A percentile compares a stretch with the other conserved stretches of the same genome.
phyloP scores from a whole-genome alignment of 1,140 invertebrate genomes.

The Archivesica marissinica region DNA sequence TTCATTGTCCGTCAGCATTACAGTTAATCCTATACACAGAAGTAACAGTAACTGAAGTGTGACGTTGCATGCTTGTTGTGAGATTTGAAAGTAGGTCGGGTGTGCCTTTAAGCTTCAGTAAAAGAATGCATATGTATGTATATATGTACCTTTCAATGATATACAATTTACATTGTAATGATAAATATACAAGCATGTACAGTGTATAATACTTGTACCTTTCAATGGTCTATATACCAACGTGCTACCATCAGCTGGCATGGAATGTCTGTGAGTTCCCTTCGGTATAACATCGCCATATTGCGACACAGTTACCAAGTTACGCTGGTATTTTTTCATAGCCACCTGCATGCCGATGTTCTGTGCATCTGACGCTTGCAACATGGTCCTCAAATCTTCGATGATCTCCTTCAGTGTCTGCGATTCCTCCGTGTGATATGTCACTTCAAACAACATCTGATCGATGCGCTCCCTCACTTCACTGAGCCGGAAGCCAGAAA shows the following conservation, averaged over 20 bases:
- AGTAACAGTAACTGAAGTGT: too few species aligned
- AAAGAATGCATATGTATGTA: too few species aligned
- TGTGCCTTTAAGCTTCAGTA: too few species aligned
- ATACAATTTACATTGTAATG: too few species aligned
- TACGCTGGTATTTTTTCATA: slow-evolving; percentile 47
- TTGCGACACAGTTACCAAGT: neutral
- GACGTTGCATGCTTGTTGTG: too few species aligned
- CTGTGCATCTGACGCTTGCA: slow-evolving; percentile 57
- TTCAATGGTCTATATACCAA: slow-evolving; percentile 49
- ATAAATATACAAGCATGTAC: too few species aligned
- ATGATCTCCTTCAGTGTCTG: slow-evolving; percentile 62
- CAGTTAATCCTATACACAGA: too few species aligned
- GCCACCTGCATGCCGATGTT: slow-evolving; percentile 55
- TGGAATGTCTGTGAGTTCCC: slow-evolving; percentile 37
- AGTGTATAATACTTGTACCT: too few species aligned
- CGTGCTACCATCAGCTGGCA: slow-evolving; percentile 32
- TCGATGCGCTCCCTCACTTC: slow-evolving; percentile 59
- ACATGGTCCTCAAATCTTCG: slow-evolving; percentile 59
- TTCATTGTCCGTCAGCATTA: too few species aligned
- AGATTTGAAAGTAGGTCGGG: too few species aligned
- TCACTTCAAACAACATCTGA: slow-evolving; percentile 54
- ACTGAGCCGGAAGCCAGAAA: slow-evolving; percentile 60
- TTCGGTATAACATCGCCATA: neutral
- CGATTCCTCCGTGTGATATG: slow-evolving; percentile 59
- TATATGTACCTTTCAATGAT: too few species aligned